Percentiles rank a stretch among this genome's conserved stretches.
phyloP scores from a whole-genome alignment of 2,113 vertebrate genomes.

The Cyanoderma ruficeps region DNA sequence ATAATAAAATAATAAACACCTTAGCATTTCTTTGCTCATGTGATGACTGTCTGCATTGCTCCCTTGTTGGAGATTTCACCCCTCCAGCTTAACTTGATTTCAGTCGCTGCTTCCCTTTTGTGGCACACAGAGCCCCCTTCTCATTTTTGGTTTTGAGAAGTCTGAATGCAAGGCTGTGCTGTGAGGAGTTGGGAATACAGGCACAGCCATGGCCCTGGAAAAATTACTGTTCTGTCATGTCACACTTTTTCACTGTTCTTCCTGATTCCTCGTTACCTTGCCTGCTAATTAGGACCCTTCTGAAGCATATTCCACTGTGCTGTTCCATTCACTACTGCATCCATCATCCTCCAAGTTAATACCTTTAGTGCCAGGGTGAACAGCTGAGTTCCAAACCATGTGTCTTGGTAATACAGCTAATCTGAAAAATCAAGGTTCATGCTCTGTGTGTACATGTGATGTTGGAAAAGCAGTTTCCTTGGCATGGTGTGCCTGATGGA shows the following conservation, averaged over 20 bases:
- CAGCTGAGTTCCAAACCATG: background rate
- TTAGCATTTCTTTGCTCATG: background rate
- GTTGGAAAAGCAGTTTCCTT: background rate
- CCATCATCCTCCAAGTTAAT: background rate
- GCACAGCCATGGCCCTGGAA: background rate
- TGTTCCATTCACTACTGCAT: background rate
- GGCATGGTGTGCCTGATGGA: background rate
- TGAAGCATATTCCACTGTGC: background rate
- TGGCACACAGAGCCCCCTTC: background rate
- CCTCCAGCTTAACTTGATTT: background rate
- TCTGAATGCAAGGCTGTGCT: background rate
- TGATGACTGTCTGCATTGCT: background rate
- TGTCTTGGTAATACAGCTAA: background rate
- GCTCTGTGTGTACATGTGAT: background rate
- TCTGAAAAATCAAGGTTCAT: background rate
- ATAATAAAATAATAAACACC: background rate
- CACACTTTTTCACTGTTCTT: background rate
- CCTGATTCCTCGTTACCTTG: background rate
- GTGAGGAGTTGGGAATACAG: background rate
- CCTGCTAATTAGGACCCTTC: background rate
- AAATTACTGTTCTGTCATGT: background rate
- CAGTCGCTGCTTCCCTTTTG: background rate
- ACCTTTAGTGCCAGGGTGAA: background rate
- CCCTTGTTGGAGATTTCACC: background rate
- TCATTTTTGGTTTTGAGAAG: background rate